Percentiles rank a stretch among this genome's conserved stretches.
Conservation (phyloP, 2,888 invertebrate species). For the Trachelus iudaicus region DNA sequence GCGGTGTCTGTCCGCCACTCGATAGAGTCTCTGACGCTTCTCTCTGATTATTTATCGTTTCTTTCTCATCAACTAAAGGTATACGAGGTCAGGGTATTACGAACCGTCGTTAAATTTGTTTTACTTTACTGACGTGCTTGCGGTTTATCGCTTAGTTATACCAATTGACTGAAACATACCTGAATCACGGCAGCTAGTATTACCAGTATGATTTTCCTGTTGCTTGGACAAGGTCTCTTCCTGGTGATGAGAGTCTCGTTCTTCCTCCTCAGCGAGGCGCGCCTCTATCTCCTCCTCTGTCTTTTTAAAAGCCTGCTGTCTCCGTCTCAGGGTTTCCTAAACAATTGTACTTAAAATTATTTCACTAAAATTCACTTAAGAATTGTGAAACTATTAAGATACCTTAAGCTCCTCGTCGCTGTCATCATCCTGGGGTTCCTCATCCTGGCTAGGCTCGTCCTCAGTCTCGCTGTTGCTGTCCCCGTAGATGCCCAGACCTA, state of each 20-base stretch:
- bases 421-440: conserved; percentile 65
- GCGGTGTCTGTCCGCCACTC: conserved; percentile 54
- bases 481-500: conserved; percentile 88
- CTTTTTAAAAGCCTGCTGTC: conserved; percentile 77
- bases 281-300: conserved; percentile 84
- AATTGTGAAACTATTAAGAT: conserved; percentile 22
- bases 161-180: conserved; percentile 49
- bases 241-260: conserved; percentile 51
- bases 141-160: conserved; percentile 6
- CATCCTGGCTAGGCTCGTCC: conserved; percentile 67
- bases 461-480: conserved; percentile 73
- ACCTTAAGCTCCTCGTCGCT: conserved; percentile 83
- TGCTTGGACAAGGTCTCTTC: conserved; percentile 32
- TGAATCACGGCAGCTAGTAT: conserved; percentile 58
- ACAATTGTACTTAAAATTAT: conserved; percentile 3
- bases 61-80: conserved; percentile 62
- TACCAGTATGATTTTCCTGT: conserved; percentile 60
- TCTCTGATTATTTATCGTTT: conserved; percentile 61
- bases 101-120: conserved; percentile 22
- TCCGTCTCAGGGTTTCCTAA: conserved; percentile 74
- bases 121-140: not conserved
- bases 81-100: conserved; percentile 40
- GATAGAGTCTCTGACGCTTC: conserved; percentile 58
- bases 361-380: not conserved
- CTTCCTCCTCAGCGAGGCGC: conserved; percentile 73